These are phyloP conservation scores for Danio rerio DNA, from an alignment of 2,113 vertebrate genomes.

Conservation along the genomic window GRCz12tu NC_133179.1:9840001-9840500, in stretches of 20 bases:
- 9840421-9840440: slow-evolving; percentile 89
- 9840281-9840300: slow-evolving; percentile 52
- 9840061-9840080: background rate
- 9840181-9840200: background rate
- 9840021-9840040: slow-evolving; percentile 25
- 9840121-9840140: slow-evolving; percentile 39
- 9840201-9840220: background rate
- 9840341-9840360: slow-evolving; percentile 41
- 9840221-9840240: slow-evolving; percentile 41
- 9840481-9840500: slow-evolving; percentile 26
- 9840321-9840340: slow-evolving; percentile 30
- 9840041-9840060: slow-evolving; percentile 6
- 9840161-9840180: background rate
- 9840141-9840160: slow-evolving; percentile 31
- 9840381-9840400: slow-evolving; percentile 81
- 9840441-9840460: slow-evolving; percentile 88
- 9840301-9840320: slow-evolving; percentile 51
- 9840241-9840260: slow-evolving; percentile 9
- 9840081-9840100: slow-evolving; percentile 26
- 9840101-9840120: slow-evolving; percentile 32
- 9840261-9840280: slow-evolving; percentile 30
- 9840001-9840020: background rate
- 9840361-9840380: slow-evolving; percentile 33
- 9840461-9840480: slow-evolving; percentile 49
- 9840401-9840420: slow-evolving; percentile 88